These are phyloP conservation scores for Onychomys leucogaster DNA, from an alignment of 2,797 vertebrate genomes.

Conservation along the genomic window DNA sequence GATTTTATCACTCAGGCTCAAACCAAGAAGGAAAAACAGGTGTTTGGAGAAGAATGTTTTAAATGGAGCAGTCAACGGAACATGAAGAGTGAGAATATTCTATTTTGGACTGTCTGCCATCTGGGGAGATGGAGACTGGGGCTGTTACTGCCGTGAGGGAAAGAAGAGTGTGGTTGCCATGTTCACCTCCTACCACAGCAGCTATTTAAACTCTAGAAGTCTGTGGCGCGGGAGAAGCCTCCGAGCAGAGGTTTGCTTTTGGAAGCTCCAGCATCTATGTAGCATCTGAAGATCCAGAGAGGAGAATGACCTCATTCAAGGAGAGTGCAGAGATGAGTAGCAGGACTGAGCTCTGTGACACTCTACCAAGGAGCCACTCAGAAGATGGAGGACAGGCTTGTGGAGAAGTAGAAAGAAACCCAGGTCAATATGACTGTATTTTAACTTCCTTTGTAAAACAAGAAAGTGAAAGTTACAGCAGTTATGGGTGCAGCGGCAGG, in stretches of 20 bases:
- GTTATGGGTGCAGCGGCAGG: neutral
- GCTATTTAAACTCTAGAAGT: conserved; percentile 66
- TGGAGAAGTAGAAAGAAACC: neutral
- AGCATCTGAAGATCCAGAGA: neutral
- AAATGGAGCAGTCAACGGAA: conserved; percentile 73
- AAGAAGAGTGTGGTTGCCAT: conserved; percentile 61
- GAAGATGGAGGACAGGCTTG: neutral
- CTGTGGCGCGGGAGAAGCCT: conserved; percentile 53
- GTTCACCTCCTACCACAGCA: conserved; percentile 75
- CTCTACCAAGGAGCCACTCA: too few species aligned
- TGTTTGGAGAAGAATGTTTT: conserved; percentile 75
- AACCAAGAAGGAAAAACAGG: conserved; percentile 72
- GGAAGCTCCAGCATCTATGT: conserved; percentile 13
- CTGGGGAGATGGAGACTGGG: conserved; percentile 73
- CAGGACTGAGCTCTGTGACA: neutral
- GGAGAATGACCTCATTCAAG: neutral
- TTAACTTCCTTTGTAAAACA: neutral
- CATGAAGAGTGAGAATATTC: conserved; percentile 62
- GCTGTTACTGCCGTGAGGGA: conserved; percentile 58
- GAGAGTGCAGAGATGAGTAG: neutral
- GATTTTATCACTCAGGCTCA: conserved; percentile 48
- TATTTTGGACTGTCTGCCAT: conserved; percentile 82
- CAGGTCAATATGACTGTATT: neutral
- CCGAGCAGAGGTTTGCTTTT: conserved; percentile 46
- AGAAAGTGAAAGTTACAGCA: neutral